A percentile compares a stretch with the other conserved stretches of the same genome.
Conservation (phyloP, 2,113 vertebrate genomes). For the Elaphurus davidianus region DNA sequence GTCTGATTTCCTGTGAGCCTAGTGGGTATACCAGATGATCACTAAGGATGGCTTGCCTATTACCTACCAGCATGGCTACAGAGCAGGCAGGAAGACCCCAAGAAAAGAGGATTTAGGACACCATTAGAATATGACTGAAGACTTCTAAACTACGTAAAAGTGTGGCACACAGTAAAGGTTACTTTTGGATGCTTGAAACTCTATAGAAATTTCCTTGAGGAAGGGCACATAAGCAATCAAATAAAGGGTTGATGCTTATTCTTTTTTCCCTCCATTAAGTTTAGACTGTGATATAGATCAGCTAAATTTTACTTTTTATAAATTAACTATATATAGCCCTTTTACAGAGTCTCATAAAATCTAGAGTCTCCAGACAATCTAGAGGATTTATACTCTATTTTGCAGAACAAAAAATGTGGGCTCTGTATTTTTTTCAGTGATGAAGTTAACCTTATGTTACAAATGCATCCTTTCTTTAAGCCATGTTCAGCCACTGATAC, state of each 20-base stretch:
- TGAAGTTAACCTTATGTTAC: not conserved
- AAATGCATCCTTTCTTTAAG: not conserved
- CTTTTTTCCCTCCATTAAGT: not conserved
- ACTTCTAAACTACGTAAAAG: not conserved
- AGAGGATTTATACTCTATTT: not conserved
- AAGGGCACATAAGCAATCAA: not conserved
- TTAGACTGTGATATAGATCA: not conserved
- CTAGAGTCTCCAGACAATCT: not conserved
- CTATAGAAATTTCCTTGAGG: not conserved
- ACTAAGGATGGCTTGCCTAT: too few relatives aligned
- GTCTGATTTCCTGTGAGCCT: not conserved
- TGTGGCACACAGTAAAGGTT: not conserved
- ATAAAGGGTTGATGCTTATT: not conserved
- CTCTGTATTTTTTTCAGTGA: not conserved
- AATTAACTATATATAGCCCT: not conserved
- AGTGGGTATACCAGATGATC: not conserved
- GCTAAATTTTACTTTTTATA: not conserved
- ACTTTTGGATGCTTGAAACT: not conserved
- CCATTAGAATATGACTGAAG: not conserved
- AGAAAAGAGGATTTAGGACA: not conserved
- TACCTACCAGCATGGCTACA: not conserved
- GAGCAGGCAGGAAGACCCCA: not conserved
- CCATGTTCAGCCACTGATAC: not conserved
- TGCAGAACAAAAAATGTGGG: not conserved
- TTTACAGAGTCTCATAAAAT: slow-evolving; percentile 1